Percentiles rank a stretch among this genome's conserved stretches.
Conservation (phyloP, 2,888 invertebrate species). For the Dicyrtoma fusca region DNA sequence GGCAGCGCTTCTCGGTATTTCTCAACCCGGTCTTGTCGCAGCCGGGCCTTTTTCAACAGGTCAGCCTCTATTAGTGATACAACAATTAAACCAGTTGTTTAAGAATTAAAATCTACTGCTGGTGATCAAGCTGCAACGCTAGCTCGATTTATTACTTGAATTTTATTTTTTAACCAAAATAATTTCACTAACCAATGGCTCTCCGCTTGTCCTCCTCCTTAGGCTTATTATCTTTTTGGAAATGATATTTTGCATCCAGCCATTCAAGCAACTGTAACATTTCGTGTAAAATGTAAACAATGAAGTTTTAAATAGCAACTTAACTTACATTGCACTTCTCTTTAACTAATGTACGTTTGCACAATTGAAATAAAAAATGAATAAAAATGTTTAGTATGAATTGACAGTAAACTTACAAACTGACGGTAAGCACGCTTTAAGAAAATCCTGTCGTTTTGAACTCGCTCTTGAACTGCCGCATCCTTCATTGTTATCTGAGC, state of each 20-base stretch:
- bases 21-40: constrained; percentile 28
- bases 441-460: constrained; percentile 36
- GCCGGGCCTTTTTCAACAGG: background rate
- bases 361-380: no score
- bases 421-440: constrained; percentile 43
- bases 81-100: background rate
- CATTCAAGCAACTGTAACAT: constrained; percentile 44
- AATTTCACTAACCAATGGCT: constrained; percentile 11
- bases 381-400: background rate
- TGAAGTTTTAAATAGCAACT: background rate
- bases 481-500: constrained; percentile 31
- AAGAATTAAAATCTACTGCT: constrained; percentile 8
- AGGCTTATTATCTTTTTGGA: constrained; percentile 28
- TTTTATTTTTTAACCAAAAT: background rate
- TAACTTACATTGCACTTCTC: no score
- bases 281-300: background rate
- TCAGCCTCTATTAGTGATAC: background rate
- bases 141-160: no score
- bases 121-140: no score
- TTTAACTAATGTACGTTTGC: no score
- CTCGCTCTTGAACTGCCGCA: constrained; percentile 35
- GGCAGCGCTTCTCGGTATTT: constrained; percentile 27
- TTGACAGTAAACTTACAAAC: constrained; percentile 38
- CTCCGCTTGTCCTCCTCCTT: constrained; percentile 26
- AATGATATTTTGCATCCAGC: constrained; percentile 45